Evolutionary conservation across 1,140 invertebrate species (phyloP), one percentile per base, ranked within the genome.

Genomic region (Rhopalosiphum maidis): DNA sequence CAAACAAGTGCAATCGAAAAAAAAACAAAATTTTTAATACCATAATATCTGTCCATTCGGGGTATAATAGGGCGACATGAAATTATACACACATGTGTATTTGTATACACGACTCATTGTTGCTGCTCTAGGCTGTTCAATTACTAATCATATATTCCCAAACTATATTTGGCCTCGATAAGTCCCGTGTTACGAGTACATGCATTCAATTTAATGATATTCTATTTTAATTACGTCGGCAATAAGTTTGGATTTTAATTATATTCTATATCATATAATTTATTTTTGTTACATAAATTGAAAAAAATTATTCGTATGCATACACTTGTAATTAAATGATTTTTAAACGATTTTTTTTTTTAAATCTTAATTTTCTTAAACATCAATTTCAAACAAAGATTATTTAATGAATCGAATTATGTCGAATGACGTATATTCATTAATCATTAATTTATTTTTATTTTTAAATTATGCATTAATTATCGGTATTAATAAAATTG

Each of bases 91-190:
- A n/a, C 60, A 6, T 15, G 30, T 77, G 15, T 77, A 68, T 77
- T n/a, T 77, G 30, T 77, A 60, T 30, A 77, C n/a, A 77, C 60
- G 60, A 77, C 4, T 77, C 60, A 77, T 77, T 77, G 60, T 77
- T n/a, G 18, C n/a, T n/a, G 60, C 30, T 86, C 37, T 43, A 43
- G 23, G 83, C 37, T 86, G 83, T 86, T 86, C 37, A 86, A 43
- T 86, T 43, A 43, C 37, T 43, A 15, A 86, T 86, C 37, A 41
- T 25, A 86, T 25, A 86, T 25, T 43, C 83, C 43, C 23, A 86
- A 86, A 43, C 23, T 43, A 86, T 43, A 86, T 86, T 86, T 43
- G 83, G 83, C 83, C 83, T 86, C 83, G 82, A 85, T 37, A 37
- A 85, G 82, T 25, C 37, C 37, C 35, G 41, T 86, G 41, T 86